phyloP scores from a whole-genome alignment of 2,888 invertebrate species.

The Cartodere bifasciata region DNA sequence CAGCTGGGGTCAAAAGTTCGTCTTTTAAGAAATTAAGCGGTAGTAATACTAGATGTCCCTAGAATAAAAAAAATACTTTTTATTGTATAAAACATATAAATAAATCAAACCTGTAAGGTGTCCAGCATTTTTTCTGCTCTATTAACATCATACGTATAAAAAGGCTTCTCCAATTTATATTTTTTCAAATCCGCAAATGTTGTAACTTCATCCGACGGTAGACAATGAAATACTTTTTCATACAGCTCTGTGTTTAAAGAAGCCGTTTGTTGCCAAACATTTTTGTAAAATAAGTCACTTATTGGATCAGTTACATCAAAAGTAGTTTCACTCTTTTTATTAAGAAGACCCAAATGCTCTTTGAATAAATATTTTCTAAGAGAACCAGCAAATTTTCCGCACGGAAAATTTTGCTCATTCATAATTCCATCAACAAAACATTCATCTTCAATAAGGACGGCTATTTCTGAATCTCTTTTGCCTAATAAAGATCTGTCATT shows the following conservation, averaged over 20 bases:
- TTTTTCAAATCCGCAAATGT: constrained; percentile 64
- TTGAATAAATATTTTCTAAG: constrained; percentile 75
- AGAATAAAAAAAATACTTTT: constrained; percentile 25
- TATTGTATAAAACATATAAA: constrained; percentile 8
- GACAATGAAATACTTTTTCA: constrained; percentile 81
- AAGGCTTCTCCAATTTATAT: constrained; percentile 59
- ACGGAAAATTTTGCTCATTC: constrained; percentile 68
- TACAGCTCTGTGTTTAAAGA: constrained; percentile 75
- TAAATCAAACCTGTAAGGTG: constrained; percentile 48
- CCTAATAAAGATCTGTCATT: constrained; percentile 94
- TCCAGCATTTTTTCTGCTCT: constrained; percentile 60
- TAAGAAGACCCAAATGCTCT: constrained; percentile 76
- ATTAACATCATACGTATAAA: constrained; percentile 61
- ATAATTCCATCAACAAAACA: constrained; percentile 68
- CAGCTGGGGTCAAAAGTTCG: constrained; percentile 73
- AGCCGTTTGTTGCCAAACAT: constrained; percentile 73
- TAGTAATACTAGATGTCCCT: constrained; percentile 80
- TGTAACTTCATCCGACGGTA: constrained; percentile 74
- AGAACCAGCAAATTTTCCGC: constrained; percentile 77
- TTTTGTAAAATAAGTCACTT: constrained; percentile 67
- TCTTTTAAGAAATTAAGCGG: constrained; percentile 82
- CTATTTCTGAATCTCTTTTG: constrained; percentile 88
- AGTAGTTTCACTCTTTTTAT: constrained; percentile 31
- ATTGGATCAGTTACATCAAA: constrained; percentile 68
- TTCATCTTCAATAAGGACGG: constrained; percentile 78